Conservation (phyloP, 1,140 invertebrate species). For the Leptinotarsa lineolata region DNA sequence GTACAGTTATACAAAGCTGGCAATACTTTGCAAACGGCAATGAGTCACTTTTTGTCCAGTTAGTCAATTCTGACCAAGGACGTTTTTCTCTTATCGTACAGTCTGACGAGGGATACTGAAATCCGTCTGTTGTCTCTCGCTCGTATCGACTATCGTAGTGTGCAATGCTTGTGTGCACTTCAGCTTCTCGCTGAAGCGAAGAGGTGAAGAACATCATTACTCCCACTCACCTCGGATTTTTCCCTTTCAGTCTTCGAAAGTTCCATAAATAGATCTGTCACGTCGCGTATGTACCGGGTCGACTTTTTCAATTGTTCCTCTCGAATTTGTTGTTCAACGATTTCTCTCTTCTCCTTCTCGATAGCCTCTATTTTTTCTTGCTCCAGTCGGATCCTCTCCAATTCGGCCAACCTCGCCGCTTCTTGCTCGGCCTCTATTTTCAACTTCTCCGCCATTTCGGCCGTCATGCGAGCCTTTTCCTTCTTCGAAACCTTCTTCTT, state of each 20-base stretch:
- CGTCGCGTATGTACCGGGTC: slow-evolving; percentile 25
- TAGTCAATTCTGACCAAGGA: not conserved
- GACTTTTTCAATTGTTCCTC: slow-evolving; percentile 43
- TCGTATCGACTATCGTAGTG: too few species aligned
- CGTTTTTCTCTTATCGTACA: not conserved
- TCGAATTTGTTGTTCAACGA: slow-evolving; percentile 40
- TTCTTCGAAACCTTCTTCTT: slow-evolving; percentile 58
- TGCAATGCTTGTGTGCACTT: too few species aligned
- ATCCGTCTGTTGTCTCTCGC: too few species aligned
- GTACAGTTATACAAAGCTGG: not conserved
- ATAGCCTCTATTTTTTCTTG: slow-evolving; percentile 38
- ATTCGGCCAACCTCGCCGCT: slow-evolving; percentile 35
- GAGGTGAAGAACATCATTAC: not conserved
- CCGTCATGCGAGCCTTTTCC: slow-evolving; percentile 56
- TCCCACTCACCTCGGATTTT: slow-evolving; percentile 29
- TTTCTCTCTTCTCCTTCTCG: slow-evolving; percentile 46
- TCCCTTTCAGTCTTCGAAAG: slow-evolving; percentile 29
- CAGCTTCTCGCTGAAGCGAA: not conserved
- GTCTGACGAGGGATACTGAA: too few species aligned
- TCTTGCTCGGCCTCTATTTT: slow-evolving; percentile 57
- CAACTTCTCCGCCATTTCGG: slow-evolving; percentile 56
- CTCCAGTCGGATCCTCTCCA: slow-evolving; percentile 36
- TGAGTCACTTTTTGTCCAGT: not conserved
- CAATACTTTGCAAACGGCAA: not conserved
- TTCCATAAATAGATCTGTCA: slow-evolving; percentile 26